A percentile compares a stretch with the other conserved stretches of the same genome.
These are phyloP conservation scores for Acipenser transmontanus DNA, from an alignment of 2,797 vertebrate genomes.

Conservation along the genomic window DNA sequence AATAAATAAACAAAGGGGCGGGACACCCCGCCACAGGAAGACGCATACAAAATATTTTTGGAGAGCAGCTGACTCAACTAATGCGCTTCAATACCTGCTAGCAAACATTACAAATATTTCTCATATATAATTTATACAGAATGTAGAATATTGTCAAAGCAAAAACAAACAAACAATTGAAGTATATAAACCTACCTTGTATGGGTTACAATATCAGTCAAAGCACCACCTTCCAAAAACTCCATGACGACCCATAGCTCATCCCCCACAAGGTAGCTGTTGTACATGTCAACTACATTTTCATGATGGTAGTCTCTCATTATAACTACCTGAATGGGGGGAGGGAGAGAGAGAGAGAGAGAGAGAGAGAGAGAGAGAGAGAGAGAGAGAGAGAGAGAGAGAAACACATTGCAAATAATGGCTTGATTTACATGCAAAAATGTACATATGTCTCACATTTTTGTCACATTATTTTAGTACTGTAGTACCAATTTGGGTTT, in stretches of 20 bases:
- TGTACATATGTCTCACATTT: too few species aligned
- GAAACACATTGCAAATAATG: not conserved
- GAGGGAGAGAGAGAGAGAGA: not conserved
- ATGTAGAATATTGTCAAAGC: too few species aligned
- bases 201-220: conserved; percentile 82
- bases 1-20: too few species aligned
- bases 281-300: conserved; percentile 86
- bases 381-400: not conserved
- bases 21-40: too few species aligned
- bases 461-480: too few species aligned
- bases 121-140: too few species aligned
- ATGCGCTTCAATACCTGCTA: too few species aligned
- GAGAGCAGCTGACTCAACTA: too few species aligned
- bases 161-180: not conserved
- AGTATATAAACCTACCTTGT: conserved; percentile 59
- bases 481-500: too few species aligned
- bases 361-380: not conserved
- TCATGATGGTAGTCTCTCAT: conserved; percentile 87
- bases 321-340: conserved; percentile 69
- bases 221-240: conserved; percentile 79
- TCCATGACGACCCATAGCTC: conserved; percentile 88
- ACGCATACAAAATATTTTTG: too few species aligned
- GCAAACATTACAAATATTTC: too few species aligned
- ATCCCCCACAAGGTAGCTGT: conserved; percentile 77
- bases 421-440: too few species aligned